phyloP scores from a whole-genome alignment of 2,797 vertebrate species.

The Babyrousa celebensis region DNA sequence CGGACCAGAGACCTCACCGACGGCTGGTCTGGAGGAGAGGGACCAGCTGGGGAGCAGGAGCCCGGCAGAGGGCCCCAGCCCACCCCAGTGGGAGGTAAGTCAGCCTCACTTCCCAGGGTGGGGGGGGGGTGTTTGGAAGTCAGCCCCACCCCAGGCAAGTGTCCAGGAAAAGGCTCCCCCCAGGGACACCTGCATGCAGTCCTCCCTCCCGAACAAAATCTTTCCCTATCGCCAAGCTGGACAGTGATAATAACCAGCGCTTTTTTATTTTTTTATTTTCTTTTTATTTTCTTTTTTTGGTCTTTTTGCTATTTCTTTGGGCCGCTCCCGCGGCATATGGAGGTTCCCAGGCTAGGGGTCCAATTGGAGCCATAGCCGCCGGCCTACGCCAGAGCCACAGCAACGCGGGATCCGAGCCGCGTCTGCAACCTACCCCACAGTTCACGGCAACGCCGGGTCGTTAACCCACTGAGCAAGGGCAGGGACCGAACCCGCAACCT shows the following conservation, averaged over 20 bases:
- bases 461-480: too few relatives aligned
- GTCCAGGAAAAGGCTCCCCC: background rate
- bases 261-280: too few relatives aligned
- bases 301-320: too few relatives aligned
- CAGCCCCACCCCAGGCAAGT: background rate
- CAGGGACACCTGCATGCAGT: rapidly evolving
- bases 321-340: too few relatives aligned
- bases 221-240: background rate
- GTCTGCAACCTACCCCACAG: too few relatives aligned
- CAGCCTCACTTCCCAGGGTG: background rate
- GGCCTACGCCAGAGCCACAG: too few relatives aligned
- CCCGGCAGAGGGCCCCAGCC: background rate
- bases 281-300: too few relatives aligned
- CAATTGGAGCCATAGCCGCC: too few relatives aligned
- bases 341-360: too few relatives aligned
- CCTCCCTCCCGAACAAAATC: background rate
- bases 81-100: conserved; percentile 73
- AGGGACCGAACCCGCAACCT: too few relatives aligned
- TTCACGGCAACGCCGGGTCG: too few relatives aligned
- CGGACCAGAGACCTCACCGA: conserved; percentile 23
- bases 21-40: background rate
- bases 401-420: too few relatives aligned
- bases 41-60: background rate
- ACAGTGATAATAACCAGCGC: background rate
- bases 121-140: background rate